Evolutionary conservation across 37 sponge, comb jelly and placozoan genomes (phyloP), one percentile per base, ranked within the genome.

Genomic region (Mnemiopsis leidyi): DNA sequence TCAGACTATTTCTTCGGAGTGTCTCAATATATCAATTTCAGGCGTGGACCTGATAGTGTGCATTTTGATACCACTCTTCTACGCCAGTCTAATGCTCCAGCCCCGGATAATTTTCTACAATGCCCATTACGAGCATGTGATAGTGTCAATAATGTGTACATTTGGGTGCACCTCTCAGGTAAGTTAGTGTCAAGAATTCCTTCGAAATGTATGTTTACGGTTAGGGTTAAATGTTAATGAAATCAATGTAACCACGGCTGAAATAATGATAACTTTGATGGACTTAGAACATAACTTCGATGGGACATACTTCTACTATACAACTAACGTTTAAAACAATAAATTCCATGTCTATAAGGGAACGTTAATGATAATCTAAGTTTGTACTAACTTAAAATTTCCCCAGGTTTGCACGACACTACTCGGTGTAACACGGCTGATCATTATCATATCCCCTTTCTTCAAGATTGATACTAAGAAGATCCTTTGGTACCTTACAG

Each of bases 141-240:
- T 85, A 23, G 61, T 85, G 24, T 40, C 61, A n/a, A 85, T 85
- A 13, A 85, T 85, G 90, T 85, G 90, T 26, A 85, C 90, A 9
- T 85, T 85, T 61, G 90, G 90, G 35, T 85, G 90, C 39, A 28
- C 35, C 24, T 85, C 90, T 1, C 90, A 85, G 90, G 90, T 85
- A 71, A n/a, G n/a, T n/a, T n/a, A n/a, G n/a, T n/a, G n/a, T n/a
- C n/a, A n/a, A n/a, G n/a, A n/a, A n/a, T n/a, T n/a, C n/a, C n/a
- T n/a, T n/a, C n/a, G n/a, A n/a, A n/a, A n/a, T n/a, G n/a, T n/a
- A n/a, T n/a, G n/a, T n/a, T n/a, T n/a, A n/a, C n/a, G n/a, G n/a
- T n/a, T n/a, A n/a, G n/a, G n/a, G n/a, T n/a, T n/a, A n/a, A n/a
- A n/a, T n/a, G n/a, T n/a, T n/a, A n/a, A n/a, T n/a, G n/a, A n/a